phyloP scores from a whole-genome alignment of 2,113 vertebrate species.

The Gopherus evgoodei region DNA sequence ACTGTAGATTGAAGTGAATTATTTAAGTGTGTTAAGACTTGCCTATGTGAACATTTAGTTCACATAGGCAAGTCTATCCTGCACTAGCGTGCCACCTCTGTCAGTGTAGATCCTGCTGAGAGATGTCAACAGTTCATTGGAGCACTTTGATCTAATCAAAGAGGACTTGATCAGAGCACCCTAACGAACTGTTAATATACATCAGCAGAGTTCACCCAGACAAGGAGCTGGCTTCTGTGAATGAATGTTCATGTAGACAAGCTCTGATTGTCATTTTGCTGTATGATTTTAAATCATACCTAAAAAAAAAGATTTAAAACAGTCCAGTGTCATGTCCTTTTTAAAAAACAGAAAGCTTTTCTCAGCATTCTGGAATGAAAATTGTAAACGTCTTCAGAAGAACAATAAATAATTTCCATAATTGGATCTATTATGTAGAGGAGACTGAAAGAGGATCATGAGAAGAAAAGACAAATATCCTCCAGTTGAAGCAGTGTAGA shows the following conservation, averaged over 20 bases:
- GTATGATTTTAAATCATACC: neutral
- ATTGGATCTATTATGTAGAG: neutral
- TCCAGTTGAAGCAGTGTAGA: neutral
- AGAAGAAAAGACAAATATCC: neutral
- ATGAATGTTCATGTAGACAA: neutral
- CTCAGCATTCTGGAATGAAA: neutral
- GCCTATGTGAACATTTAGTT: neutral
- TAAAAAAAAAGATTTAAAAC: neutral
- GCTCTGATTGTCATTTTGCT: neutral
- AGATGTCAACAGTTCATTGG: neutral
- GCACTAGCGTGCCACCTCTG: neutral
- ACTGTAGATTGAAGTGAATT: neutral
- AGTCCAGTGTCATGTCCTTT: neutral
- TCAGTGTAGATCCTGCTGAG: too few species aligned
- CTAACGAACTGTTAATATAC: neutral
- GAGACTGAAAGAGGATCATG: neutral
- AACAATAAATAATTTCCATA: neutral
- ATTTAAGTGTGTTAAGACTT: neutral
- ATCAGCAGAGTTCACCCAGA: neutral
- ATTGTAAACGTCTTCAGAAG: neutral
- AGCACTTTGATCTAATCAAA: neutral
- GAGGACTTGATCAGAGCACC: neutral
- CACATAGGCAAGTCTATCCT: neutral
- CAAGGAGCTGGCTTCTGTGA: neutral
- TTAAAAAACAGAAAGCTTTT: neutral